Evolutionary conservation across 2,888 invertebrate species (phyloP), one percentile per base, ranked within the genome.

Genomic region (Acleris sparsana): DNA sequence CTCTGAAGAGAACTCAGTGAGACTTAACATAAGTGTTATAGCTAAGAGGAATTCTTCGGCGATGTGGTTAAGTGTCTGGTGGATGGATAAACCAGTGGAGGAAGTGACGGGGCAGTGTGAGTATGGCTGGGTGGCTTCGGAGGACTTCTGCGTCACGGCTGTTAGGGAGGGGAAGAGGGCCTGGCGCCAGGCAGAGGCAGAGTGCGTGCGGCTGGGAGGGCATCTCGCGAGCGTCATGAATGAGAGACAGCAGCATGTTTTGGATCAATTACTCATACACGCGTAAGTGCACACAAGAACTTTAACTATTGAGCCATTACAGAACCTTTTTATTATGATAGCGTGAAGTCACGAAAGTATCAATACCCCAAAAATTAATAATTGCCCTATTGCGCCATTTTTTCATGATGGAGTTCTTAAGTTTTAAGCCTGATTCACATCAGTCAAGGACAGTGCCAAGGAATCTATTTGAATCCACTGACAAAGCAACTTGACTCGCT

Each of bases 121-220:
- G 53, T 96, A 95, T 73, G 95, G 95, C 0, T 96, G 96, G 95
- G 94, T 96, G 67, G 87, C 94, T 3, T 88, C 95, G 68, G 93
- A 94, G 56, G 94, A 95, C 73, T 95, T 95, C 81, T 96, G 96
- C 79, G 92, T 96, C 74, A 84, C 94, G 62, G 94, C 94, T 6
- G 87, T 94, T 67, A 94, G 95, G 72, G 92, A 93, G 51, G 83
- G 88, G 5, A 92, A 91, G 72, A 83, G 94, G 71, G 84, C 94
- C 0, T 96, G 96, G 96, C 84, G 92, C 16, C 94, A 95, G 68
- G 95, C 95, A 0, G 96, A 96, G 77, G 90, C 93, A 22, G 94
- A 95, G 76, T 96, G 96, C 75, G 90, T 85, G 4, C 86, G 93
- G 65, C 80, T 93, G 18, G 95, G 95, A 0, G 96, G 96, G 0